These are phyloP conservation scores for Palythoa grandis DNA, from an alignment of 92 coral and sea anemone genomes.

Conservation along the genomic window DNA sequence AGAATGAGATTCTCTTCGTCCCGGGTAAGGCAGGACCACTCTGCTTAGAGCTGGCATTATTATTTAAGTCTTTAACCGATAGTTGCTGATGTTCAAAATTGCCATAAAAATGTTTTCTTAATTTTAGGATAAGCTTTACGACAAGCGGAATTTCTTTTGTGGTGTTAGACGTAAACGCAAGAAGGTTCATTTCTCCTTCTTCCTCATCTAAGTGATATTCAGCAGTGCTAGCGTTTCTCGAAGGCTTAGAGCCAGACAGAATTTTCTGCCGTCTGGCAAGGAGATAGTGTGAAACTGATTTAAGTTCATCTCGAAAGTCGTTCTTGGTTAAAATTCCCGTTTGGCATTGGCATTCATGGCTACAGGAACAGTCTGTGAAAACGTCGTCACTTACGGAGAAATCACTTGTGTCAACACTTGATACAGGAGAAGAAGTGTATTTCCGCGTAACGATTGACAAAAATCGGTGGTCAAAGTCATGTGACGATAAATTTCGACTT, in stretches of 20 bases:
- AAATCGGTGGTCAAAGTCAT: background rate
- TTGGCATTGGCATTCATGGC: constrained; percentile 76
- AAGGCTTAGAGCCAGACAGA: constrained; percentile 17
- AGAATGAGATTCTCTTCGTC: constrained; percentile 67
- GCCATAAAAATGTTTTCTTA: constrained; percentile 81
- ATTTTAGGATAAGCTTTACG: constrained; percentile 75
- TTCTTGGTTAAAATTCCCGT: constrained; percentile 76
- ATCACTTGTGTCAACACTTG: constrained; percentile 80
- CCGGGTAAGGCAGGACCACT: background rate
- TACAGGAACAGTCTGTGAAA: constrained; percentile 63
- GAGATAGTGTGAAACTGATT: constrained; percentile 73
- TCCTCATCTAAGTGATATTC: constrained; percentile 78
- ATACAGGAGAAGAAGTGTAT: constrained; percentile 69
- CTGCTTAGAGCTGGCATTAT: constrained; percentile 23
- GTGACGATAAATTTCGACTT: background rate
- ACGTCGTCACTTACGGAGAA: constrained; percentile 63
- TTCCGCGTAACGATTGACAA: constrained; percentile 9
- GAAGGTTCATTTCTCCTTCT: constrained; percentile 74
- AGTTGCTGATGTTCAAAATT: constrained; percentile 59
- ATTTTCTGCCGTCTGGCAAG: constrained; percentile 60
- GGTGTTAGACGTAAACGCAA: constrained; percentile 60
- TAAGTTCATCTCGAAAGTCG: constrained; percentile 82
- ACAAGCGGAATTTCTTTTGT: constrained; percentile 67
- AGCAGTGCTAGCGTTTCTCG: background rate
- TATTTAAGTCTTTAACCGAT: constrained; percentile 49